Conservation (phyloP, 2,113 vertebrate species). For the Rhinichthys klamathensis region DNA sequence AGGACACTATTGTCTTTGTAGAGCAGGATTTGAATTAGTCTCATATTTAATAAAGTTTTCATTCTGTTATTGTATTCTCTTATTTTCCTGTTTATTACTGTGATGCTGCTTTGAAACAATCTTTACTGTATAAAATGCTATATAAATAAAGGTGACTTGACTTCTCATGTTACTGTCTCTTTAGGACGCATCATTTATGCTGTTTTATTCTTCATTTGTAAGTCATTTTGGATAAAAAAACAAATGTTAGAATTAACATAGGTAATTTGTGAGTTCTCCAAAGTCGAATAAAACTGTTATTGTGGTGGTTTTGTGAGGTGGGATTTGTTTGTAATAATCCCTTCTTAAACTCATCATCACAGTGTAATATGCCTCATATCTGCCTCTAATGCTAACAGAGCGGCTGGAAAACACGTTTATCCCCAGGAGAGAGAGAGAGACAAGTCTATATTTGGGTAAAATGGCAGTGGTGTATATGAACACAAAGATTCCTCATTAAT, state of each 20-base stretch:
- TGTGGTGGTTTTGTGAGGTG: neutral
- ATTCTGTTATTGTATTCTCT: too few species aligned
- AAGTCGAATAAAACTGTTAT: neutral
- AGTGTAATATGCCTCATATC: slow-evolving; percentile 13
- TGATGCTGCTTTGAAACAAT: too few species aligned
- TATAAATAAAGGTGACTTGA: neutral
- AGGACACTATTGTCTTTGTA: too few species aligned
- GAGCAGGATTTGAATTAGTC: too few species aligned
- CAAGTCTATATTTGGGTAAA: slow-evolving; percentile 1
- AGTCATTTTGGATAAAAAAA: neutral
- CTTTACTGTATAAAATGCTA: too few species aligned
- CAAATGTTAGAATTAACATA: neutral
- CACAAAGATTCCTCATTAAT: neutral
- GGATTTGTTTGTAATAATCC: slow-evolving; percentile 10
- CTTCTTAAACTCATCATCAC: neutral
- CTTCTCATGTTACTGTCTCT: neutral
- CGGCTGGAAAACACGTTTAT: neutral
- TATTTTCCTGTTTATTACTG: too few species aligned
- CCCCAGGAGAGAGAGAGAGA: neutral
- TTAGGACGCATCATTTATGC: neutral
- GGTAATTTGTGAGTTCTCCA: neutral
- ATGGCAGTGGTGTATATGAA: neutral
- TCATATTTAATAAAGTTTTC: too few species aligned
- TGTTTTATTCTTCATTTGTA: neutral
- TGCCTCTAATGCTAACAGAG: neutral